These are phyloP conservation scores for Mamestra brassicae DNA, from an alignment of 2,888 invertebrate genomes.

Conservation along the genomic window DNA sequence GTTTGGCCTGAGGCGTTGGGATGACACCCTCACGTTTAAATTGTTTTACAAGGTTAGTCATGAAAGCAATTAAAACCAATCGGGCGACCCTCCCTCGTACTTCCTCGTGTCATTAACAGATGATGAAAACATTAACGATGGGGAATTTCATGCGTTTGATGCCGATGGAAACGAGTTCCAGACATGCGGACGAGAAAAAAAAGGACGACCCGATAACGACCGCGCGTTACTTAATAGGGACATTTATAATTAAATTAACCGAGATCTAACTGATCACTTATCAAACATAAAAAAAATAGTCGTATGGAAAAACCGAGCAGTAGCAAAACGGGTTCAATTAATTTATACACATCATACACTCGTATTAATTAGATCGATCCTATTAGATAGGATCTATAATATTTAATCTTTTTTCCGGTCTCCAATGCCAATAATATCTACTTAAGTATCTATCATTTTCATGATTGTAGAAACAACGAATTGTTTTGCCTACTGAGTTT, in stretches of 20 bases:
- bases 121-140: conserved; percentile 77
- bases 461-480: background rate
- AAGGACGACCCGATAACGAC: background rate
- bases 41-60: conserved; percentile 76
- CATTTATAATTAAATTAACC: conserved; percentile 50
- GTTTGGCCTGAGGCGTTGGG: conserved; percentile 61
- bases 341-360: conserved; percentile 19
- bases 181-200: conserved; percentile 28
- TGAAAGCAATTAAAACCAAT: conserved; percentile 84
- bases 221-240: conserved; percentile 26
- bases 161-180: conserved; percentile 8
- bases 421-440: background rate
- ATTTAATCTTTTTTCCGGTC: background rate
- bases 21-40: conserved; percentile 69
- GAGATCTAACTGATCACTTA: conserved; percentile 33
- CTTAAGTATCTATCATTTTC: background rate
- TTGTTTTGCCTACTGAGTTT: background rate
- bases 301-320: conserved; percentile 37
- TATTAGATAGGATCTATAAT: background rate
- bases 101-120: conserved; percentile 72
- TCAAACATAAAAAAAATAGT: conserved; percentile 38
- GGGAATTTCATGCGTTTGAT: conserved; percentile 52
- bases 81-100: conserved; percentile 72
- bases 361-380: conserved; percentile 36
- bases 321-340: conserved; percentile 50